phyloP scores from a whole-genome alignment of 2,888 invertebrate species.

The Hymenopus coronatus region DNA sequence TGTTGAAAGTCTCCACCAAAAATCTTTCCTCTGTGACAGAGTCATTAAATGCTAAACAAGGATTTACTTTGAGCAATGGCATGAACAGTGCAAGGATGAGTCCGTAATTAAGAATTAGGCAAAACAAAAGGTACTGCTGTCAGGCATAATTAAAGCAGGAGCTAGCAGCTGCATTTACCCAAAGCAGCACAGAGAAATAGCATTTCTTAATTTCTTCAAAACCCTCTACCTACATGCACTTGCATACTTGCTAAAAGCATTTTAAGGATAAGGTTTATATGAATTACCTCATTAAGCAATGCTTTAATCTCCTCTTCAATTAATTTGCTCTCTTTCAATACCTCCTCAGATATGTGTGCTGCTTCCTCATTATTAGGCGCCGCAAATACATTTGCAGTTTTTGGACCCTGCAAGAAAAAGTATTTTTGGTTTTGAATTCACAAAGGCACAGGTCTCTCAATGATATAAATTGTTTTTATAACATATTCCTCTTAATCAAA shows the following conservation, averaged over 20 bases:
- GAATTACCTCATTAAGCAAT: constrained; percentile 65
- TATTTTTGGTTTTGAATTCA: background rate
- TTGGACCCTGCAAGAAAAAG: constrained; percentile 61
- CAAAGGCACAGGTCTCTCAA: too few species aligned
- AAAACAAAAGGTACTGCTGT: background rate
- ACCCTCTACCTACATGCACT: too few species aligned
- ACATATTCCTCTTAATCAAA: too few species aligned
- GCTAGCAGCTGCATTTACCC: background rate
- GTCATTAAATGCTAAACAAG: too few species aligned
- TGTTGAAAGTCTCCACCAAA: too few species aligned
- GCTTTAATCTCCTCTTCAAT: constrained; percentile 66
- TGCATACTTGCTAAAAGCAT: background rate
- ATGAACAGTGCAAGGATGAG: too few species aligned
- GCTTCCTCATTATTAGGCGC: constrained; percentile 43
- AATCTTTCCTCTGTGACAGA: too few species aligned
- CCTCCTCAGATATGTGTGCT: constrained; percentile 57
- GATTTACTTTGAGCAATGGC: too few species aligned
- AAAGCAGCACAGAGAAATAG: background rate
- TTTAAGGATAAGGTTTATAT: background rate
- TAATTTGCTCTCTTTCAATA: constrained; percentile 56
- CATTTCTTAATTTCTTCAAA: background rate
- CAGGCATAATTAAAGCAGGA: background rate
- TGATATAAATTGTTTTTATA: too few species aligned
- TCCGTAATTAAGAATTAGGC: too few species aligned
- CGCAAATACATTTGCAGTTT: constrained; percentile 72